Conservation (phyloP, 2,797 vertebrate species). For the Eulemur albifrons region DNA sequence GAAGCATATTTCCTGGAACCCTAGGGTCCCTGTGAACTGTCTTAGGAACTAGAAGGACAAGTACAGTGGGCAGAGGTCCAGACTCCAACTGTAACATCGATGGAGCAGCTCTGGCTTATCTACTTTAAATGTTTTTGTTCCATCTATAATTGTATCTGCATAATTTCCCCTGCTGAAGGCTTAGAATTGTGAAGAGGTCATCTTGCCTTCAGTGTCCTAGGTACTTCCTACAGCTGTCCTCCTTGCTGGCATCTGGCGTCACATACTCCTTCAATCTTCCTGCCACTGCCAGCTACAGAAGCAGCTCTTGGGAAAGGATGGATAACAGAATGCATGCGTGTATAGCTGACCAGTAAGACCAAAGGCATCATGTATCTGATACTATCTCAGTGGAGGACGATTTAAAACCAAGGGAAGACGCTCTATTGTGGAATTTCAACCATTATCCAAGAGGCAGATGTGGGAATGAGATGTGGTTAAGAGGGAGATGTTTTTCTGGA, state of each 20-base stretch:
- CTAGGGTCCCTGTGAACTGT: accelerated
- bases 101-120: neutral
- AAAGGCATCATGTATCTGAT: neutral
- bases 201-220: neutral
- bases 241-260: neutral
- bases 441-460: neutral
- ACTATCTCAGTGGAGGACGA: neutral
- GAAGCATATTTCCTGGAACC: neutral
- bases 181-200: neutral
- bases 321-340: neutral
- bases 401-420: neutral
- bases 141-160: neutral
- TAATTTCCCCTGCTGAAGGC: neutral
- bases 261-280: neutral
- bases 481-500: neutral
- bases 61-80: neutral
- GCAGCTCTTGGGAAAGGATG: neutral
- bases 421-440: neutral
- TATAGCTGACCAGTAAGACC: neutral
- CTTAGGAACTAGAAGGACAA: neutral
- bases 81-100: neutral
- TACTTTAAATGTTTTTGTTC: neutral
- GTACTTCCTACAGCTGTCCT: neutral
- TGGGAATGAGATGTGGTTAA: neutral
- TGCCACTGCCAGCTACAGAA: neutral